Base-by-base conservation (phyloP, 2,113 vertebrate species). In the Charadrius vociferus region DNA sequence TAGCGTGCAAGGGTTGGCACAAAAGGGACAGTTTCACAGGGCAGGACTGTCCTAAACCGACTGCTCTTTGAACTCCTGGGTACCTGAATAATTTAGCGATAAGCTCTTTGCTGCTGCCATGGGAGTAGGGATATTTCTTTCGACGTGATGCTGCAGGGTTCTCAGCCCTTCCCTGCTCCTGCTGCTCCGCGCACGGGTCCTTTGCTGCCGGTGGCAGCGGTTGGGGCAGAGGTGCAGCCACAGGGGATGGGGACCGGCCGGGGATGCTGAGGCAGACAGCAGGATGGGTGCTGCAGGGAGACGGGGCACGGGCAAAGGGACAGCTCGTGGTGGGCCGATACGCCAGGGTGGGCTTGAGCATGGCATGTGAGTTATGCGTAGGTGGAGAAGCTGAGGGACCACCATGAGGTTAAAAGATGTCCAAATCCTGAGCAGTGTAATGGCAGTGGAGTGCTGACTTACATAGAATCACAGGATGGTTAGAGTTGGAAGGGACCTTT, bases 301-400 rank as follows among this genome's bases (percentile, higher is more conserved):
- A 36, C 7, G 2, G 73, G 37, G 21, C 37, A 26, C 2, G 0
- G 29, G 27, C 7, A 0, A 47, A 34, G 56, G 74, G 65, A 62
- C 12, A 12, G 36, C 53, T 24, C 1, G 2, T 8, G 52, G 72
- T 41, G 53, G 43, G 23, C 43, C 12, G 1, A 1, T 23, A 13
- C 22, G 5, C 27, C 59, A 7, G 29, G 82, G 27, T 12, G 6
- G 49, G 53, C 84, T 50, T 0, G 5, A n/a, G 23, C 7, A 2
- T 17, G 29, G 52, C 9, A 0, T 23, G 1, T 4, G 71, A n/a
- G n/a, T 47, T 55, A 9, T 0, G 10, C 55, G 12, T 10, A 7
- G n/a, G 22, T 41, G 70, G 27, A 34, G 70, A 21, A 10, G 29
- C 59, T 27, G 52, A 58, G 61, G 29, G n/a, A 22, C 29, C 23